A percentile compares a stretch with the other conserved stretches of the same genome.
Conservation (phyloP, 2,797 vertebrate genomes). For the Gallinago stenura region DNA sequence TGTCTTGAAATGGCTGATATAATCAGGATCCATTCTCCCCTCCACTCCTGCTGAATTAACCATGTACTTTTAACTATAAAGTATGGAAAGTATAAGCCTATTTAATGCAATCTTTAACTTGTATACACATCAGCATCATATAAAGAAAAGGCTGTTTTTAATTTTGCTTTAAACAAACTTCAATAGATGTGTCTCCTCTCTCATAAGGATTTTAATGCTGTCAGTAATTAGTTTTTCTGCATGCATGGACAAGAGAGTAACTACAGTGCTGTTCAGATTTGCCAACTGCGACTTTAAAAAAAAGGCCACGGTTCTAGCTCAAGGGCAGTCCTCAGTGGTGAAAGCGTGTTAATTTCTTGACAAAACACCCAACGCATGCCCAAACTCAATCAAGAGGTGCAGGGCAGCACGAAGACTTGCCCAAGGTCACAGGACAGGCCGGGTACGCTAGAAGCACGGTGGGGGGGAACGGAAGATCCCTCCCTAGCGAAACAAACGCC, state of each 20-base stretch:
- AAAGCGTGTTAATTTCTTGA: fast-evolving
- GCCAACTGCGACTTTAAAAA: background rate
- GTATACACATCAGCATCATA: fast-evolving
- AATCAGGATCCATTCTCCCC: too few species aligned
- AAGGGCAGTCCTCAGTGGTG: fast-evolving
- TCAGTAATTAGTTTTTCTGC: too few species aligned
- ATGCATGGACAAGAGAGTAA: fast-evolving
- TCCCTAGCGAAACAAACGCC: fast-evolving
- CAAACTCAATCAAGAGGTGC: fast-evolving
- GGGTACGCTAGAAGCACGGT: fast-evolving
- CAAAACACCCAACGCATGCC: fast-evolving
- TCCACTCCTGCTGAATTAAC: background rate
- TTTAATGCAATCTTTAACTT: background rate
- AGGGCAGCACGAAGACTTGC: fast-evolving
- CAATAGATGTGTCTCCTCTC: fast-evolving
- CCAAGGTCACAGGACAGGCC: background rate
- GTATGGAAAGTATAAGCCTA: background rate
- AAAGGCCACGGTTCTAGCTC: background rate
- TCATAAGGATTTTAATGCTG: background rate
- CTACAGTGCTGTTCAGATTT: fast-evolving
- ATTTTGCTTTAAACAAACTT: background rate
- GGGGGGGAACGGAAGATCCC: too few species aligned
- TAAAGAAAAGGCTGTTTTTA: background rate
- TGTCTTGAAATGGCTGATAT: background rate
- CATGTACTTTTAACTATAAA: background rate